A percentile compares a stretch with the other conserved stretches of the same genome.
Evolutionary conservation across 2,113 vertebrate species (phyloP).

Genomic region (Semicossyphus pulcher): DNA sequence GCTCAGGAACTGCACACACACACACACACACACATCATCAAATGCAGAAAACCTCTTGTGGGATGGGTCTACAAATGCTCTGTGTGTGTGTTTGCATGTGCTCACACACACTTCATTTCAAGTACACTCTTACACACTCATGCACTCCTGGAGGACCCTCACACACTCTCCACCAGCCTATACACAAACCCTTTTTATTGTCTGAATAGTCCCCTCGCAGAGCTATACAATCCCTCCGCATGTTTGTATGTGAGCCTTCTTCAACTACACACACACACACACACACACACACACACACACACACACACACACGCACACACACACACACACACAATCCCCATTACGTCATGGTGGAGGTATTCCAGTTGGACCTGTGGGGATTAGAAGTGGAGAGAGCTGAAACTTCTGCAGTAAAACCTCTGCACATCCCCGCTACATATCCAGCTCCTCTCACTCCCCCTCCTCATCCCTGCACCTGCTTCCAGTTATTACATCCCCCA

Average conservation of each 20-base stretch:
- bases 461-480: conserved; percentile 85
- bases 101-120: conserved; percentile 9
- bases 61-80: background rate
- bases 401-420: conserved; percentile 73
- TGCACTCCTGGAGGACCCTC: conserved; percentile 22
- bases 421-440: conserved; percentile 74
- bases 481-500: conserved; percentile 79
- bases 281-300: conserved; percentile 12
- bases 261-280: conserved; percentile 47
- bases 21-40: background rate
- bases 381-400: conserved; percentile 75
- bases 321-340: conserved; percentile 23
- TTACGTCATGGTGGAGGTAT: conserved; percentile 76
- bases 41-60: background rate
- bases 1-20: background rate
- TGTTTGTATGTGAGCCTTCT: conserved; percentile 72
- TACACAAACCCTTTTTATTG: conserved; percentile 24
- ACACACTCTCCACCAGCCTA: conserved; percentile 19
- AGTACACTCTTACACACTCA: conserved; percentile 12
- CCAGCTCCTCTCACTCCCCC: conserved; percentile 82
- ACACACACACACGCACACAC: conserved; percentile 18
- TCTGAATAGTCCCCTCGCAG: conserved; percentile 43
- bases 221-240: conserved; percentile 77
- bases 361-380: conserved; percentile 74
- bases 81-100: conserved; percentile 1